These are phyloP conservation scores for Lysandra coridon DNA, from an alignment of 2,888 invertebrate species.

Conservation along the genomic window DNA sequence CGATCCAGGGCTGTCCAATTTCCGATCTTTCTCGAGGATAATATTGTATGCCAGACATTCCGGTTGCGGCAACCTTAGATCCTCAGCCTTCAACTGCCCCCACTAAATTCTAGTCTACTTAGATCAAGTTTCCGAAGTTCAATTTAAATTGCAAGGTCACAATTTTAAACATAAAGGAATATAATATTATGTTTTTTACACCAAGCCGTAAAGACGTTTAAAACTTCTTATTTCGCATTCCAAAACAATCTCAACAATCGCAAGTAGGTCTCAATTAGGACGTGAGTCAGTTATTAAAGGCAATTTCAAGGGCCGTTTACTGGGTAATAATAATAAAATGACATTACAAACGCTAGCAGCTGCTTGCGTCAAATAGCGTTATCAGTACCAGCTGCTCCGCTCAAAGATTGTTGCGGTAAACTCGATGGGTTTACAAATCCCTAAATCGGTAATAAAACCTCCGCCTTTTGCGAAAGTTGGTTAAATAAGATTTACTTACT, in stretches of 20 bases:
- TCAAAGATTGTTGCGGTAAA: background rate
- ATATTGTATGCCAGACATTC: background rate
- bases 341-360: conserved; percentile 26
- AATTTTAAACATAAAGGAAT: too few species aligned
- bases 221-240: background rate
- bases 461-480: background rate
- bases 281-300: conserved; percentile 18
- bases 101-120: background rate
- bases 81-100: background rate
- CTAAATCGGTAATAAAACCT: background rate
- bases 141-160: background rate
- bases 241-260: conserved; percentile 2
- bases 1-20: conserved; percentile 11
- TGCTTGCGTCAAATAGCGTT: conserved; percentile 21
- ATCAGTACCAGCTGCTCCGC: conserved; percentile 7
- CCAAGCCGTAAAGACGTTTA: background rate
- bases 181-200: background rate
- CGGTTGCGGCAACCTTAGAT: background rate
- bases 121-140: background rate
- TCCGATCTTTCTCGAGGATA: background rate
- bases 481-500: background rate
- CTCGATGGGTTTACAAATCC: background rate
- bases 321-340: conserved; percentile 19
- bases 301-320: conserved; percentile 6
- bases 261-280: conserved; percentile 18